Conservation (phyloP, 2,113 vertebrate species). For the Cinclus mexicanus region DNA sequence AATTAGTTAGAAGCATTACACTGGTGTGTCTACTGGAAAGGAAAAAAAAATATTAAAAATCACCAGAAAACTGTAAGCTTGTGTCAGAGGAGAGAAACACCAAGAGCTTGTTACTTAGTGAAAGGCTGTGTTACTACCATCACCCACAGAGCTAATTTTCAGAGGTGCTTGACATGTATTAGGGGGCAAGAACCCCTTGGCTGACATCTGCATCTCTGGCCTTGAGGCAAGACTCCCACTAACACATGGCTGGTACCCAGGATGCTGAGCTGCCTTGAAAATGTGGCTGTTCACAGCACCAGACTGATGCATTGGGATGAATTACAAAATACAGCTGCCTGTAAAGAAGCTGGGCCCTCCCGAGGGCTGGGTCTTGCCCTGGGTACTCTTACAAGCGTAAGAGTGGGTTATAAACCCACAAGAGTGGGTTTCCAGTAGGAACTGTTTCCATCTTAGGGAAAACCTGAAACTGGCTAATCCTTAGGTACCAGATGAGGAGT, state of each 20-base stretch:
- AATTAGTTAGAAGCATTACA: conserved; percentile 35
- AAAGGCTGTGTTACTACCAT: not conserved
- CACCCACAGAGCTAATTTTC: not conserved
- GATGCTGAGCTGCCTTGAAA: not conserved
- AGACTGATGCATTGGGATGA: not conserved
- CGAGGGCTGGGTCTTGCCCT: not conserved
- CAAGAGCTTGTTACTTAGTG: not conserved
- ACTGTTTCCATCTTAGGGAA: not conserved
- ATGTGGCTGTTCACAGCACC: not conserved
- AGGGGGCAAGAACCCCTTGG: not conserved
- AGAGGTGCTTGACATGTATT: not conserved
- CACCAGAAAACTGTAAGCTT: not conserved
- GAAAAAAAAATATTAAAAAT: not conserved
- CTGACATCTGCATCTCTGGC: not conserved
- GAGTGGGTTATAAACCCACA: too few species aligned
- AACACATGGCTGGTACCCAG: not conserved
- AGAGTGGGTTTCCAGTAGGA: not conserved
- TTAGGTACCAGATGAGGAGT: conserved; percentile 12
- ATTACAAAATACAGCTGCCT: not conserved
- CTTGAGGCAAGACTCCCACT: not conserved
- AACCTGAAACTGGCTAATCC: conserved; percentile 57
- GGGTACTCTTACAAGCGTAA: not conserved
- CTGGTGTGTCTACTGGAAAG: not conserved
- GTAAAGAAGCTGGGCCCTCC: not conserved
- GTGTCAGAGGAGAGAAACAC: not conserved